These are phyloP conservation scores for Netelia melanura DNA, from an alignment of 2,888 invertebrate genomes.

Conservation along the genomic window DNA sequence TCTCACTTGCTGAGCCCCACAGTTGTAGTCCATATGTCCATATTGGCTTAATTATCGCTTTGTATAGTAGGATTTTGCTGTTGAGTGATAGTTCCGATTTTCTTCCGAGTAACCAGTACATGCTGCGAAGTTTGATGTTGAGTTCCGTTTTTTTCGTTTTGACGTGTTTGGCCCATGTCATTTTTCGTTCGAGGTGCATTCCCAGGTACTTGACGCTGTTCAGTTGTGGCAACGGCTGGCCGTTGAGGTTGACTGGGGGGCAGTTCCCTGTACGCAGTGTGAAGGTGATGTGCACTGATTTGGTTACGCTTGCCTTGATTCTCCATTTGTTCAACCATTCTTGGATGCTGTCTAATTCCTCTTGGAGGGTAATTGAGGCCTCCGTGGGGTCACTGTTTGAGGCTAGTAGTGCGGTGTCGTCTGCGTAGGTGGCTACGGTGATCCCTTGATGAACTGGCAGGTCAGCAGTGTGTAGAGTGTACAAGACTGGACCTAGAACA, in stretches of 20 bases:
- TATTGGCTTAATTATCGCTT: constrained; percentile 61
- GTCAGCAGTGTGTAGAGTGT: constrained; percentile 32
- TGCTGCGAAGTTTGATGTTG: constrained; percentile 35
- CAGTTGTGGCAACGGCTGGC: constrained; percentile 51
- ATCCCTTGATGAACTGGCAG: not conserved
- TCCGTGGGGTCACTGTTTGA: not conserved
- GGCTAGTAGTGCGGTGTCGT: constrained; percentile 39
- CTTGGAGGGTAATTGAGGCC: constrained; percentile 20
- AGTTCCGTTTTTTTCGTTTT: constrained; percentile 63
- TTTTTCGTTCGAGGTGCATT: constrained; percentile 67
- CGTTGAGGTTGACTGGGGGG: constrained; percentile 60
- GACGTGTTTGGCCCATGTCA: constrained; percentile 67
- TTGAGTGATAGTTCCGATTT: constrained; percentile 57
- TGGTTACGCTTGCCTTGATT: constrained; percentile 38
- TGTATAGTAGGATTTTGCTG: constrained; percentile 63
- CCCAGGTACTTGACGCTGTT: constrained; percentile 71
- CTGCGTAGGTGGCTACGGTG: constrained; percentile 34
- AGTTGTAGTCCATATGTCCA: constrained; percentile 61
- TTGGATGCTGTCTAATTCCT: not conserved
- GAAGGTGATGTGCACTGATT: constrained; percentile 53
- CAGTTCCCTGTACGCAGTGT: constrained; percentile 60
- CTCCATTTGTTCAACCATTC: constrained; percentile 22
- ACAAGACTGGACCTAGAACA: constrained; percentile 47
- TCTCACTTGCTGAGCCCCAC: constrained; percentile 52
- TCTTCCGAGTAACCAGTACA: constrained; percentile 58